These are phyloP conservation scores for Lasioglossum vierecki DNA, from an alignment of 2,888 invertebrate species.

Conservation along the genomic window DNA sequence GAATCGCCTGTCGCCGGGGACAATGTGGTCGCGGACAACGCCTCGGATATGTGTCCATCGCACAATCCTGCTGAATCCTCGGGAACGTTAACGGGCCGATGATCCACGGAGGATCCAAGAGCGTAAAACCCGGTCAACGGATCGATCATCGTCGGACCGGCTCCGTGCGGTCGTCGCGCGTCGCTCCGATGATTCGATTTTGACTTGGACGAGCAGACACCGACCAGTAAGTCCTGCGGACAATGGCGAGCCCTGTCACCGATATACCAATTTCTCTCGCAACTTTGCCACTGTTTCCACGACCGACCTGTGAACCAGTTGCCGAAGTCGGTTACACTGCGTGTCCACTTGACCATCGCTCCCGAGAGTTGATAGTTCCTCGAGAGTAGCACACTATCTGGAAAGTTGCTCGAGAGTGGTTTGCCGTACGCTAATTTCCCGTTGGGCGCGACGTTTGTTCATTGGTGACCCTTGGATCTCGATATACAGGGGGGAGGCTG, in stretches of 20 bases:
- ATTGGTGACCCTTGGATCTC: background rate
- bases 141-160: constrained; percentile 45
- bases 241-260: background rate
- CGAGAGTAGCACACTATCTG: background rate
- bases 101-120: constrained; percentile 35
- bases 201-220: background rate
- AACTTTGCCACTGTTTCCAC: background rate
- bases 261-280: background rate
- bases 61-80: constrained; percentile 55
- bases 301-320: constrained; percentile 5
- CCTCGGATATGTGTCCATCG: constrained; percentile 44
- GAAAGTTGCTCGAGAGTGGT: background rate
- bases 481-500: no score
- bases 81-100: constrained; percentile 51
- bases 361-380: background rate
- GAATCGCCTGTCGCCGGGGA: constrained; percentile 59
- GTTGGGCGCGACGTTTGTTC: background rate
- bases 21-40: constrained; percentile 56
- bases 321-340: background rate
- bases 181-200: background rate
- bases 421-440: background rate
- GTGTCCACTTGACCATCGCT: background rate
- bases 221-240: background rate
- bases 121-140: constrained; percentile 40
- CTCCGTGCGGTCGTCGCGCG: constrained; percentile 2